Conservation (phyloP, 2,888 invertebrate species). For the Lordiphosa andalusiaca region DNA sequence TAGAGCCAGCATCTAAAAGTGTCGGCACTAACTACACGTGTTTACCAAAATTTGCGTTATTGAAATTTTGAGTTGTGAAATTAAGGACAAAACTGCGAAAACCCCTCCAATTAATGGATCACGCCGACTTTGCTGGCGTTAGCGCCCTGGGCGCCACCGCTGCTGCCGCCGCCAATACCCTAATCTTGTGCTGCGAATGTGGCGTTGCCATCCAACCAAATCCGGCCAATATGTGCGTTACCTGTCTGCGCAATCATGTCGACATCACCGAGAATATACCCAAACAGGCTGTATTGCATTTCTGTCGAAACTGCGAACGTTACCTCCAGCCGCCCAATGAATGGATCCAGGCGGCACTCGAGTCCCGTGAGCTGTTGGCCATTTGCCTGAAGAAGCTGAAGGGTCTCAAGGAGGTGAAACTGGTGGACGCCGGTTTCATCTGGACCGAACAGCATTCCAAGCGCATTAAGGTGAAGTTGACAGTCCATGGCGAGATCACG, state of each 20-base stretch:
- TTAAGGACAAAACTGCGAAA: neutral
- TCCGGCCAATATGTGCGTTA: constrained; percentile 98
- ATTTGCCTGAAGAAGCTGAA: constrained; percentile 96
- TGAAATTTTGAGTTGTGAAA: constrained; percentile 35
- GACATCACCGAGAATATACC: constrained; percentile 98
- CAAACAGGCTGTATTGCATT: constrained; percentile 93
- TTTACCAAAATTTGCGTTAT: constrained; percentile 21
- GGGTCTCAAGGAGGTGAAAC: constrained; percentile 92
- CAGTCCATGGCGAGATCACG: constrained; percentile 96
- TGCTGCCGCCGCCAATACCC: constrained; percentile 22
- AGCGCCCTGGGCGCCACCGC: constrained; percentile 33
- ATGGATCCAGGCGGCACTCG: constrained; percentile 92
- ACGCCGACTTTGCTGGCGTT: constrained; percentile 36
- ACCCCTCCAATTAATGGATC: constrained; percentile 41
- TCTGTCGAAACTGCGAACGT: constrained; percentile 95
- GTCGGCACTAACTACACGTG: constrained; percentile 25
- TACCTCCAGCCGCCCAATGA: constrained; percentile 95
- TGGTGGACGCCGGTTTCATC: constrained; percentile 97
- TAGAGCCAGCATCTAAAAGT: constrained; percentile 2
- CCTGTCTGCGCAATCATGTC: constrained; percentile 93
- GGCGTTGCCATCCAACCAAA: constrained; percentile 95
- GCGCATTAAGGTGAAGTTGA: constrained; percentile 96
- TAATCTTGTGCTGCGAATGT: constrained; percentile 93
- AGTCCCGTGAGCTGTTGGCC: constrained; percentile 93
- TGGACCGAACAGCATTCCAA: constrained; percentile 99